Conservation (phyloP, 37 sponge, comb jelly and placozoan species). For the Sycon ciliatum region DNA sequence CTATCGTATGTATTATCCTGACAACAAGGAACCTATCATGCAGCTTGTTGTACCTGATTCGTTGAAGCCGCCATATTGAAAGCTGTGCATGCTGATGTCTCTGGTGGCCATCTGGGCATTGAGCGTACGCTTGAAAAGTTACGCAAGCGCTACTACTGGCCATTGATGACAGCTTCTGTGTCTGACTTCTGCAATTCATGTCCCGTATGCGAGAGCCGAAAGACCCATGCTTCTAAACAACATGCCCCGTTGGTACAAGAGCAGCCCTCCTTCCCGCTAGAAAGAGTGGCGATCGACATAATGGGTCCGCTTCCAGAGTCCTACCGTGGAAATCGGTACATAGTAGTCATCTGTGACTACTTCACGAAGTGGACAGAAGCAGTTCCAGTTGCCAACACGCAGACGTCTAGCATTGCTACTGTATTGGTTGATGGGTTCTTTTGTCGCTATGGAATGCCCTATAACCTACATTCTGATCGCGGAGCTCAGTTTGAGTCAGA, state of each 20-base stretch:
- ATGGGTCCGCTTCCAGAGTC: not conserved
- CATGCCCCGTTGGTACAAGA: too few relatives aligned
- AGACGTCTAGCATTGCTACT: not conserved
- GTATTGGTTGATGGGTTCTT: not conserved
- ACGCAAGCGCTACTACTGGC: conserved; percentile 13
- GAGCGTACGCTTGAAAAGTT: conserved; percentile 2
- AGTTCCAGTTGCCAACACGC: not conserved
- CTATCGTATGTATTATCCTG: too few relatives aligned
- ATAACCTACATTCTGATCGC: conserved; percentile 29
- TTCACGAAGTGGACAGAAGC: conserved; percentile 12
- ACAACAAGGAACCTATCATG: too few relatives aligned
- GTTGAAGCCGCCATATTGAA: too few relatives aligned
- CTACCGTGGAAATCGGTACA: not conserved
- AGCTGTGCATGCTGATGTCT: not conserved
- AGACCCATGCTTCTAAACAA: too few relatives aligned
- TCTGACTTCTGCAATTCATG: not conserved
- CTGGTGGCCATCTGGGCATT: conserved; percentile 20
- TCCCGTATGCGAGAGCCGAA: not conserved
- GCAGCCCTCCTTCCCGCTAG: conserved; percentile 16
- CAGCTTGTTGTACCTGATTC: too few relatives aligned
- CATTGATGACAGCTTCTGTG: not conserved
- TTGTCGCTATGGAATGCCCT: conserved; percentile 18
- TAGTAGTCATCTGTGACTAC: not conserved
- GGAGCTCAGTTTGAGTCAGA: conserved; percentile 25
- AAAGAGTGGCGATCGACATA: conserved; percentile 18